Percentiles rank a stretch among this genome's conserved stretches.
Evolutionary conservation across 2,113 vertebrate species (phyloP).

Genomic region (Rana temporaria): DNA sequence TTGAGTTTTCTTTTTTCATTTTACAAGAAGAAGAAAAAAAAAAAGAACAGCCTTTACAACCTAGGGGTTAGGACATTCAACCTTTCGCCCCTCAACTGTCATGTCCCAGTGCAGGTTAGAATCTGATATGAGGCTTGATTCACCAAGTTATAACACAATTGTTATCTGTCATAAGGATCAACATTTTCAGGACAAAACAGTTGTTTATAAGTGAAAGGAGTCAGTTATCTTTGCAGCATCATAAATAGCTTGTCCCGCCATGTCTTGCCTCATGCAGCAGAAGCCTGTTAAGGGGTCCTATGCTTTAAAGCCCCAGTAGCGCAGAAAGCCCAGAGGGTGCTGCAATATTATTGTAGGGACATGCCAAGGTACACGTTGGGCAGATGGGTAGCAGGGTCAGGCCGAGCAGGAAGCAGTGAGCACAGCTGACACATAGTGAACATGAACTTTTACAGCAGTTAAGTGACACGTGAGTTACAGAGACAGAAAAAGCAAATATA

Average conservation of each 20-base stretch:
- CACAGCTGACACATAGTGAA: constrained; percentile 81
- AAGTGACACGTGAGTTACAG: constrained; percentile 58
- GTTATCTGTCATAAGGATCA: too few species aligned
- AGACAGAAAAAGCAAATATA: constrained; percentile 60
- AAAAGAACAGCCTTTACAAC: too few species aligned
- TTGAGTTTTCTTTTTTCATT: too few species aligned
- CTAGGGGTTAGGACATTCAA: too few species aligned
- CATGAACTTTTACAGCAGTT: constrained; percentile 77
- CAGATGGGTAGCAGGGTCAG: constrained; percentile 62
- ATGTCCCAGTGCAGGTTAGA: too few species aligned
- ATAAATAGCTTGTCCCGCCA: not conserved
- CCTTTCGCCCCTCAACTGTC: too few species aligned
- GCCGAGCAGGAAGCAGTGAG: constrained; percentile 68
- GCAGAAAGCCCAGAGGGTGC: not conserved
- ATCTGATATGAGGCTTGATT: too few species aligned
- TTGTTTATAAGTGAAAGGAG: too few species aligned
- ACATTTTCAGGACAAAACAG: too few species aligned
- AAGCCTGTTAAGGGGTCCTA: constrained; percentile 5
- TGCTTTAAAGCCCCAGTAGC: not conserved
- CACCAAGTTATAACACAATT: too few species aligned
- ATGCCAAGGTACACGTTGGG: constrained; percentile 49
- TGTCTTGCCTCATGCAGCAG: constrained; percentile 33
- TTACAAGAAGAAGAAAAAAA: too few species aligned
- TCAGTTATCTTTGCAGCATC: too few species aligned
- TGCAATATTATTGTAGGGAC: constrained; percentile 14